Evolutionary conservation across 2,888 invertebrate species (phyloP), one percentile per base, ranked within the genome.

Genomic region (Carcina quercana): DNA sequence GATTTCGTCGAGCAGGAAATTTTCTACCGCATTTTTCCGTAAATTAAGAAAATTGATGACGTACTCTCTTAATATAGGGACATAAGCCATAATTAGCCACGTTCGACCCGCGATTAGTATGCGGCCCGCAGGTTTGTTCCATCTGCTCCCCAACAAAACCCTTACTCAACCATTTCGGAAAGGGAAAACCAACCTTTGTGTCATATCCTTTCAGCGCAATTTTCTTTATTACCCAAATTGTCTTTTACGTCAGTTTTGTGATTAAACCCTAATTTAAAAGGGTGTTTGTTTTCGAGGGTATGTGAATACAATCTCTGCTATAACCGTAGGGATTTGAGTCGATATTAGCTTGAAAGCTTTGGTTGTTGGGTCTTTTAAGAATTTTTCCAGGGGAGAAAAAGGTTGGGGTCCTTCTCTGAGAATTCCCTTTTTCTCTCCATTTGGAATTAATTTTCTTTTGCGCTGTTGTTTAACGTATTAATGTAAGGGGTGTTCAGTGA

Each of bases 371-470:
- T 22, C 14, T 32, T 32, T 20, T 15, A 8, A n/a, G n/a, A n/a
- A n/a, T n/a, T n/a, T n/a, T n/a, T n/a, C n/a, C n/a, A n/a, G n/a
- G n/a, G n/a, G n/a, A n/a, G n/a, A n/a, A n/a, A n/a, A n/a, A n/a
- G 12, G 13, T 17, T 28, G 22, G 6, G 22, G 6, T 29, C 19
- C 22, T 30, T 35, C 35, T 35, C 25, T 19, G 12, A 15, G 19
- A 13, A 20, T 20, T 32, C 32, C 30, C 32, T 35, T 15, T 20
- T 15, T 15, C 33, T 15, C 20, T 17, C 22, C 28, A 15, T 25
- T 34, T 34, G 25, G 28, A 51, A 46, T 49, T 51, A 49, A 51
- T 49, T 47, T 43, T 37, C 45, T 43, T 45, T 34, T 25, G 34
- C 35, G 17, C 31, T 30, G 35, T 33, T 41, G 34, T 31, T 38